Base-by-base conservation (phyloP, 2,888 invertebrate species). In the Priocnemis perturbator region DNA sequence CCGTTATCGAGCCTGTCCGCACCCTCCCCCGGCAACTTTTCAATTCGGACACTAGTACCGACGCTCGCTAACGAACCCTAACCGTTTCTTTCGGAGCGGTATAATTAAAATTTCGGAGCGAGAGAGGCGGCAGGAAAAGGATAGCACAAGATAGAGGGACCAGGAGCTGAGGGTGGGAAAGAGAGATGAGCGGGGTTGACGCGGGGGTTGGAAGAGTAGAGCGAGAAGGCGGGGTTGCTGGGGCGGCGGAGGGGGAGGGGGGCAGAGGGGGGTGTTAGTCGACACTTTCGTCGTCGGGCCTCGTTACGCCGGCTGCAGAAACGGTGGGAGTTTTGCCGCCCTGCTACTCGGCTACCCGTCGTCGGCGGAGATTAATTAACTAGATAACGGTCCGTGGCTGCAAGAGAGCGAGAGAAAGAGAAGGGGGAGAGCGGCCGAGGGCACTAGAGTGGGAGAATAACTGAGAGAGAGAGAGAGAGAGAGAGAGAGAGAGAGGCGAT, bases 351-450 rank as follows among this genome's bases (percentile, higher is more conserved):
- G 64, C 69, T 52, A 50, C 66, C 76, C 77, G 81, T 80, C 85
- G 81, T 78, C 82, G 81, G 83, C 81, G 81, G 81, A 87, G 88
- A 88, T 88, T 88, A 88, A 88, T 88, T 88, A 88, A 87, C 84
- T 83, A 85, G 88, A 88, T 88, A 87, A 84, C 84, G 78, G 70
- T 69, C 52, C 78, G 73, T 70, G 73, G 73, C 72, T 23, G 17
- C 26, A 23, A 65, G 64, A 26, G 63, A 52, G 45, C 60, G 63
- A 26, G 64, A 60, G 59, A 30, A 71, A 76, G 72, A 68, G 65
- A 65, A 67, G 71, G 37, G 7, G 7, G 74, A 63, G 60, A 64
- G 61, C 63, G 69, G 68, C 63, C 67, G 53, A 52, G 56, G 53
- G 64, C 61, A 57, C 64, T 26, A 52, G 59, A 61, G 60, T 64